Conservation (phyloP, 2,888 invertebrate species). For the Torymus auratus region DNA sequence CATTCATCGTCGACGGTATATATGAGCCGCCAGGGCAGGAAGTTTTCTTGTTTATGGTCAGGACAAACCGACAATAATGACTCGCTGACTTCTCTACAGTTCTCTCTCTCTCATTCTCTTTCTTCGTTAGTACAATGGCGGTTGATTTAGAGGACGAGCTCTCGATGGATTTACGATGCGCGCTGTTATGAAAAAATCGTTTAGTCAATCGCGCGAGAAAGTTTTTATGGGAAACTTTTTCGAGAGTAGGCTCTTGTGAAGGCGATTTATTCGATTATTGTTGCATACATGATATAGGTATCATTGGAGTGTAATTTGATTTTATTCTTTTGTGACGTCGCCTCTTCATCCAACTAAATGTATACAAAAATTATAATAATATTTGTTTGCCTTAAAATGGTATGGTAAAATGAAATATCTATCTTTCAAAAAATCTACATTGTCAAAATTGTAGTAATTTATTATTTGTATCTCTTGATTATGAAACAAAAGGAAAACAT, state of each 20-base stretch:
- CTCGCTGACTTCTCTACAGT: conserved; percentile 7
- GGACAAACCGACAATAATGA: conserved; percentile 42
- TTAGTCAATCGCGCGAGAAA: conserved; percentile 20
- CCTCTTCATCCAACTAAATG: too few relatives aligned
- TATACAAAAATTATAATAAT: too few relatives aligned
- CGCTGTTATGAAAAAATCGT: conserved; percentile 41
- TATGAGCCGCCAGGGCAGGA: conserved; percentile 16
- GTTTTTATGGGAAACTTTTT: conserved; percentile 33
- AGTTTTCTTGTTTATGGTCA: conserved; percentile 49
- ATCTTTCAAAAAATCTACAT: too few relatives aligned
- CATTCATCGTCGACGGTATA: conserved; percentile 18
- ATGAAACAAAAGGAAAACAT: too few relatives aligned
- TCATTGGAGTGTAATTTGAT: conserved; percentile 23
- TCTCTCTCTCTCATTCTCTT: not conserved
- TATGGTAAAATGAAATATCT: too few relatives aligned
- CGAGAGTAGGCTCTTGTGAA: too few relatives aligned
- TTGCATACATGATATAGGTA: not conserved
- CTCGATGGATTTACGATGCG: conserved; percentile 42
- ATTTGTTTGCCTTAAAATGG: too few relatives aligned
- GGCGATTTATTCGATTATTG: too few relatives aligned
- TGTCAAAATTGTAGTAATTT: too few relatives aligned
- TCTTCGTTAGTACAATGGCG: conserved; percentile 21
- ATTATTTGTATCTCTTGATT: too few relatives aligned
- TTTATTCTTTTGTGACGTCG: conserved; percentile 2
- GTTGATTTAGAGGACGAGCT: conserved; percentile 45